phyloP scores from a whole-genome alignment of 2,113 vertebrate genomes.

The Progne subis region DNA sequence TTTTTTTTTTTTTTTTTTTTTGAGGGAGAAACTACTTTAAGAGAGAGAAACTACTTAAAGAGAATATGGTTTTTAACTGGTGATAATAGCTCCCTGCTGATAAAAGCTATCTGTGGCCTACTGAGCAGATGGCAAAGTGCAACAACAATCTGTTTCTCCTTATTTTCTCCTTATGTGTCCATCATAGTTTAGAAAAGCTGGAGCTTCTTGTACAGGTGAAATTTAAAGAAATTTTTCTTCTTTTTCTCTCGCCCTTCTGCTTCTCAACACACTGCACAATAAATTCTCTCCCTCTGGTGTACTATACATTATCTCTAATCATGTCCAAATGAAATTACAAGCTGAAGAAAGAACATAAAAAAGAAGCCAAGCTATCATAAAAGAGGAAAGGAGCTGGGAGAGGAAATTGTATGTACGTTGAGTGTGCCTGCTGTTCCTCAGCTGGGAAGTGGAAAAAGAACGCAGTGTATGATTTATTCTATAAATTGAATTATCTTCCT shows the following conservation, averaged over 20 bases:
- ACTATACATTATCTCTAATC: background rate
- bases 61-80: background rate
- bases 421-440: background rate
- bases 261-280: background rate
- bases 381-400: background rate
- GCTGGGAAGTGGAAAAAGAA: background rate
- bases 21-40: too few relatives aligned
- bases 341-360: background rate
- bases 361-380: background rate
- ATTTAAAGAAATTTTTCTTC: background rate
- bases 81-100: constrained; percentile 3
- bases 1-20: background rate
- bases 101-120: background rate
- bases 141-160: constrained; percentile 6
- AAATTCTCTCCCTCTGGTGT: background rate
- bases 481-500: background rate
- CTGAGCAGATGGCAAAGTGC: background rate
- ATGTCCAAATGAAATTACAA: background rate
- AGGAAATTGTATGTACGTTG: background rate
- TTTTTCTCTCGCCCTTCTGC: background rate
- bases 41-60: background rate
- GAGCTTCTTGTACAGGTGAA: background rate
- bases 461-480: background rate
- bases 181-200: background rate
- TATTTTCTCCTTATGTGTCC: background rate